A percentile compares a stretch with the other conserved stretches of the same genome.
phyloP scores from a whole-genome alignment of 37 sponge, comb jelly and placozoan genomes.

The Haliclona indistincta region DNA sequence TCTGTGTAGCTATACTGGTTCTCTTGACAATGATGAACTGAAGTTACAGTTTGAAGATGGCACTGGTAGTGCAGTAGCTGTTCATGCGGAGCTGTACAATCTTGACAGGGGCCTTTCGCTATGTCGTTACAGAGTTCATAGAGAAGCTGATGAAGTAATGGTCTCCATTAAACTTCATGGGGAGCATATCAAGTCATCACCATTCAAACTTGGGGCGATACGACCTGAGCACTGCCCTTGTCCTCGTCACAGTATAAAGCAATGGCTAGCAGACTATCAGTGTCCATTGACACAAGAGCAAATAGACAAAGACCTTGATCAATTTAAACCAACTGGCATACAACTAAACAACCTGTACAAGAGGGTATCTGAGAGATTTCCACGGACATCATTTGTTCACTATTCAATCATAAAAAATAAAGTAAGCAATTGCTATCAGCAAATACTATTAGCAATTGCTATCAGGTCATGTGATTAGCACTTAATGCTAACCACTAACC shows the following conservation, averaged over 20 bases:
- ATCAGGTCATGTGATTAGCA: neutral
- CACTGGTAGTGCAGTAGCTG: conserved; percentile 10
- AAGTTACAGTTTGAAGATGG: conserved; percentile 15
- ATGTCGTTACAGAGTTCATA: conserved; percentile 56
- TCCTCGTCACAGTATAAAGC: conserved; percentile 34
- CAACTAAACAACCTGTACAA: conserved; percentile 43
- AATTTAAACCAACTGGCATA: conserved; percentile 47
- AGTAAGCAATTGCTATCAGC: conserved; percentile 36
- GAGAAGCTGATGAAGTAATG: conserved; percentile 26
- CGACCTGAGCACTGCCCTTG: conserved; percentile 80
- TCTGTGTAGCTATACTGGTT: conserved; percentile 26
- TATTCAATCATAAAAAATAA: conserved; percentile 83
- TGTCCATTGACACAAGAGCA: conserved; percentile 60
- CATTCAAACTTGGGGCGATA: conserved; percentile 57
- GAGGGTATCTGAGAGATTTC: conserved; percentile 30
- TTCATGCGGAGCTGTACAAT: conserved; percentile 20
- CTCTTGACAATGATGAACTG: conserved; percentile 19
- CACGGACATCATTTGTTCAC: conserved; percentile 49
- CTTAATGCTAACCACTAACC: conserved; percentile 6
- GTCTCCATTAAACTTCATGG: conserved; percentile 62
- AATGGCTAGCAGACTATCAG: conserved; percentile 66
- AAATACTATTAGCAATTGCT: neutral
- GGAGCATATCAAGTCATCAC: conserved; percentile 72
- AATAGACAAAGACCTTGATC: conserved; percentile 53
- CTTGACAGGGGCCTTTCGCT: conserved; percentile 50